phyloP scores from a whole-genome alignment of 92 coral and sea anemone genomes.

The Heliopora coerulea region DNA sequence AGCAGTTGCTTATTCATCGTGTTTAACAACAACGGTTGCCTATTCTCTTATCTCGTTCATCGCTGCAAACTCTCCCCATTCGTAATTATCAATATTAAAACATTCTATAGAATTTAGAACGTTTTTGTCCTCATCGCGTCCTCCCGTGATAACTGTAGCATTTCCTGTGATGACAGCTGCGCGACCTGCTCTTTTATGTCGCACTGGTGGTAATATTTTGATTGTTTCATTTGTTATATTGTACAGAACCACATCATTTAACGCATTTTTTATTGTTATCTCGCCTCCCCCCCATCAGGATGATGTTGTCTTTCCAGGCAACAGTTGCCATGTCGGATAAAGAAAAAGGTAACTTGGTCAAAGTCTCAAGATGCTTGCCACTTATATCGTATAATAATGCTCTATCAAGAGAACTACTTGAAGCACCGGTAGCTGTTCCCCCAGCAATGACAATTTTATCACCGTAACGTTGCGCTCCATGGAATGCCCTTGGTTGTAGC shows the following conservation, averaged over 20 bases:
- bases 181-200: conserved; percentile 69
- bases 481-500: conserved; percentile 1
- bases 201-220: conserved; percentile 69
- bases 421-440: not conserved
- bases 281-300: not conserved
- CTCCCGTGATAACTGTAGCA: conserved; percentile 71
- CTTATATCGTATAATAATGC: conserved; percentile 6
- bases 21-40: not conserved
- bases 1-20: no score
- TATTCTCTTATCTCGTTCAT: conserved; percentile 7
- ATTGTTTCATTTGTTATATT: conserved; percentile 74
- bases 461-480: not conserved
- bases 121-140: conserved; percentile 59
- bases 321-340: conserved; percentile 18
- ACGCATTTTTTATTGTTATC: not conserved
- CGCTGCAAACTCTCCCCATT: conserved; percentile 6
- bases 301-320: conserved; percentile 1
- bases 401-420: not conserved
- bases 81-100: conserved; percentile 34
- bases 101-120: conserved; percentile 71
- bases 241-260: not conserved
- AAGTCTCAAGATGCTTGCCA: not conserved
- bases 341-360: conserved; percentile 5
- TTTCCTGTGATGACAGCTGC: conserved; percentile 65
- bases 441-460: conserved; percentile 15